A percentile compares a stretch with the other conserved stretches of the same genome.
phyloP scores from a whole-genome alignment of 1,140 invertebrate species.

The Chironomus tepperi region DNA sequence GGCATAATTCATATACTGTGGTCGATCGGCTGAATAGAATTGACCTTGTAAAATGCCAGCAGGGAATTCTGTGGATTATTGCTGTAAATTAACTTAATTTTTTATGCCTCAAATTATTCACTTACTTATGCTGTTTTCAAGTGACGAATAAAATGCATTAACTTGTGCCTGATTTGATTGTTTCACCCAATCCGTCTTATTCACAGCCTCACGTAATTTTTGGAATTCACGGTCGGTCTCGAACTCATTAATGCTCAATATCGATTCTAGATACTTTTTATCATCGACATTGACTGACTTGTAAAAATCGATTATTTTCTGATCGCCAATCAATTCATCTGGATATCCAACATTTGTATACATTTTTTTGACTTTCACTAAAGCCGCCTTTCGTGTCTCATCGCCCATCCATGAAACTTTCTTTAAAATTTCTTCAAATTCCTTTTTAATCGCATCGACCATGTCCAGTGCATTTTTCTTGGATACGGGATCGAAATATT shows the following conservation, averaged over 20 bases:
- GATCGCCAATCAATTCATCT: background rate
- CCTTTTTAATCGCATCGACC: background rate
- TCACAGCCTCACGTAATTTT: conserved; percentile 50
- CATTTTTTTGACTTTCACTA: background rate
- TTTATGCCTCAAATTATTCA: background rate
- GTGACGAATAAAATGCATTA: conserved; percentile 57
- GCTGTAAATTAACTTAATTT: background rate
- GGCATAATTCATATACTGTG: conserved; percentile 62
- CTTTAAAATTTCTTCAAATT: conserved; percentile 4
- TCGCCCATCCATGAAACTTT: conserved; percentile 22
- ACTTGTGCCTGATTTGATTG: conserved; percentile 54
- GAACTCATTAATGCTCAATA: background rate
- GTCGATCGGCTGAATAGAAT: conserved; percentile 60
- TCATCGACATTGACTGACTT: background rate
- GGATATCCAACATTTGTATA: background rate
- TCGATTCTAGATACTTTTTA: background rate
- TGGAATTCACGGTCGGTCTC: conserved; percentile 35
- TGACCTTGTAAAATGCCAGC: conserved; percentile 66
- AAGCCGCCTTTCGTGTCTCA: background rate
- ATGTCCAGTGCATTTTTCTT: background rate
- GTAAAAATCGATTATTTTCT: background rate
- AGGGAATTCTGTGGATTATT: conserved; percentile 54
- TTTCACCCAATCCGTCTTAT: conserved; percentile 58
- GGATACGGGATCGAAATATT: background rate
- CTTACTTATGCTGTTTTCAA: conserved; percentile 59